Evolutionary conservation across 2,797 vertebrate genomes (phyloP), one percentile per base, ranked within the genome.

Genomic region (Thalassophryne amazonica): DNA sequence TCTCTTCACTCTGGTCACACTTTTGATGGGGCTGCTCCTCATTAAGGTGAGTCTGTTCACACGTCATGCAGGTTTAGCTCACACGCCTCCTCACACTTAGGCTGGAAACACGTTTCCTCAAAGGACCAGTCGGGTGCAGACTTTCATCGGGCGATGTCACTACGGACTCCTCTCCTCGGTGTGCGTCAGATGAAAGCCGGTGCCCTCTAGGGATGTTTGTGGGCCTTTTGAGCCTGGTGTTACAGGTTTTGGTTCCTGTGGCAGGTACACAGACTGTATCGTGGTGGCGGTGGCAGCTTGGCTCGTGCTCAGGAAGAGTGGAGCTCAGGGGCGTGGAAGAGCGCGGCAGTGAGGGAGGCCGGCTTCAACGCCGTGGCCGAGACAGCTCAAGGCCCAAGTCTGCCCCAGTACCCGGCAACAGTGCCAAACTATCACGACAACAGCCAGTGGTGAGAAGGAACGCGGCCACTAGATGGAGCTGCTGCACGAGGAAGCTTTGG

Each of bases 261-360:
- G 4, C 62, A 98, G 95, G 94, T 98, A 16, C 95, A 98, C 74
- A 89, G 90, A 58, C 66, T 96, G 68, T 99, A 98, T 78, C 93
- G 95, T 1, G 93, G 93, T 0, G 88, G 76, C 0, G 95, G 94
- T 0, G 96, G 97, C n/a, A 99, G 94, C 66, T 73, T 98, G 45
- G 77, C 91, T 76, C 95, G 92, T 18, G 96, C 97, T 5, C 93
- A 97, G 79, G 91, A 95, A 0, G 97, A 99, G 78, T 99, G 96
- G 96, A 92, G 78, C 73, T 86, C 84, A 0, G 97, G 97, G 0
- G 0, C 75, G 0, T 98, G 97, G 97, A 93, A 92, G 69, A 92
- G 83, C 3, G 91, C 95, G 0, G 86, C 93, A 0, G 90, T 89
- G 22, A 91, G 90, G 41, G 92, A 95, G 40, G 93, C 90, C 0